Evolutionary conservation across 2,888 invertebrate species (phyloP).

Genomic region (Caenorhabditis sp.): DNA sequence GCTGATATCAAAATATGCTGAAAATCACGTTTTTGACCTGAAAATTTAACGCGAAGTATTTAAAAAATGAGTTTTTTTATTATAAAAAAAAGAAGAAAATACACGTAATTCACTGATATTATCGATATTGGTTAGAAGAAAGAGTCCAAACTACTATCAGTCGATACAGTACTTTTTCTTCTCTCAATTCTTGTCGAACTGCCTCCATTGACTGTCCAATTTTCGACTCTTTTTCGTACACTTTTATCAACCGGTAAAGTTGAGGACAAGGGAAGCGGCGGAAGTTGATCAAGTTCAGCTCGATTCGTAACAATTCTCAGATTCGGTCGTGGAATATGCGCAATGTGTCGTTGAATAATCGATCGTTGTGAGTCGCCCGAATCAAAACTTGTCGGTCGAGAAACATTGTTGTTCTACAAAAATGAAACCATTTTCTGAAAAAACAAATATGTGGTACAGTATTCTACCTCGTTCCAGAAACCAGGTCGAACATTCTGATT

Average conservation of each 20-base stretch:
- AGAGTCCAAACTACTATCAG: not conserved
- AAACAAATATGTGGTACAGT: not conserved
- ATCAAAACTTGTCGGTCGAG: not conserved
- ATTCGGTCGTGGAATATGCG: slow-evolving; percentile 8
- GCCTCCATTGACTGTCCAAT: not conserved
- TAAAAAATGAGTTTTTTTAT: too few relatives aligned
- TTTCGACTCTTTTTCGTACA: not conserved
- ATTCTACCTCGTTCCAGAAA: not conserved
- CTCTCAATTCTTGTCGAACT: not conserved
- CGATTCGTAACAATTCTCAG: slow-evolving; percentile 23
- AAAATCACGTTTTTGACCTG: too few relatives aligned
- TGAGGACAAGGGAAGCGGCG: slow-evolving; percentile 21
- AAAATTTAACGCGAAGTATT: too few relatives aligned
- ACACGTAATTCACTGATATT: too few relatives aligned
- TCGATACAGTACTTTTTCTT: not conserved
- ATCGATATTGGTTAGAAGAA: not conserved
- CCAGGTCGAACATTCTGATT: slow-evolving; percentile 25
- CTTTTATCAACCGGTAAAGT: not conserved
- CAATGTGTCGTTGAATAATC: not conserved
- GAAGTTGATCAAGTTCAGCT: slow-evolving; percentile 21
- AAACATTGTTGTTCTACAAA: not conserved
- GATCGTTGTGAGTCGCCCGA: not conserved
- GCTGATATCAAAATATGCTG: too few relatives aligned
- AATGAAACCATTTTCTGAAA: slow-evolving; percentile 5
- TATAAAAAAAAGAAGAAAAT: too few relatives aligned